A percentile compares a stretch with the other conserved stretches of the same genome.
Evolutionary conservation across 2,888 invertebrate genomes (phyloP).

Genomic region (Stenichneumon culpator): DNA sequence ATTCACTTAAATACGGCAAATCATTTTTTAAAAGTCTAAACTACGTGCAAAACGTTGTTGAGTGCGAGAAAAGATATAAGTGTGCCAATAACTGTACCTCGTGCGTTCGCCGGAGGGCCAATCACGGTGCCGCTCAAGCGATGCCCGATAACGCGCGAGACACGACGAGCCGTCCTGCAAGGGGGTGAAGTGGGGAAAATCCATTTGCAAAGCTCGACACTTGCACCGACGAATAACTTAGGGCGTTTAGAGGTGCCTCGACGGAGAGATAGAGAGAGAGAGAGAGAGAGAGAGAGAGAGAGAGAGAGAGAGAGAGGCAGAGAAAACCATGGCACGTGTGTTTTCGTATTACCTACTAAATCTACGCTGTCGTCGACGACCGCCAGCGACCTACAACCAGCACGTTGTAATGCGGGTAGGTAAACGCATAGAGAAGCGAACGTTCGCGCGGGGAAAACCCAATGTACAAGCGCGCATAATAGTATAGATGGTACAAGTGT

Average conservation of each 20-base stretch:
- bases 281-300: neutral
- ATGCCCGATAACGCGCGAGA: constrained; percentile 9
- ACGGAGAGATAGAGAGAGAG: constrained; percentile 9
- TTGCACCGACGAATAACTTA: constrained; percentile 24
- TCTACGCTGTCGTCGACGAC: constrained; percentile 54
- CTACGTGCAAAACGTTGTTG: neutral
- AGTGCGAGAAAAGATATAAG: neutral
- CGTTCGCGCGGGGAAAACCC: neutral
- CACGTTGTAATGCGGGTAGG: constrained; percentile 58
- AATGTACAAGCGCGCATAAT: constrained; percentile 2
- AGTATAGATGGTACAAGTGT: neutral
- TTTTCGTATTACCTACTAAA: constrained; percentile 56
- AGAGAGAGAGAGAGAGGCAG: neutral
- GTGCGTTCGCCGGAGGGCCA: neutral
- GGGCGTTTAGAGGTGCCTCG: constrained; percentile 1
- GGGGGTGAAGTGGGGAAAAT: neutral
- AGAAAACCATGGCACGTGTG: constrained; percentile 5
- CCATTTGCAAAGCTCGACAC: constrained; percentile 29
- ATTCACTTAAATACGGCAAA: neutral
- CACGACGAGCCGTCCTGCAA: neutral
- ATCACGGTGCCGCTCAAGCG: neutral
- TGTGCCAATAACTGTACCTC: neutral
- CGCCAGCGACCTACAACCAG: constrained; percentile 20
- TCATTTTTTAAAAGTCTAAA: neutral
- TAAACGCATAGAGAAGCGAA: constrained; percentile 25